Percentiles rank a stretch among this genome's conserved stretches.
phyloP scores from a whole-genome alignment of 2,113 vertebrate species.

The Sinosuthora webbiana region DNA sequence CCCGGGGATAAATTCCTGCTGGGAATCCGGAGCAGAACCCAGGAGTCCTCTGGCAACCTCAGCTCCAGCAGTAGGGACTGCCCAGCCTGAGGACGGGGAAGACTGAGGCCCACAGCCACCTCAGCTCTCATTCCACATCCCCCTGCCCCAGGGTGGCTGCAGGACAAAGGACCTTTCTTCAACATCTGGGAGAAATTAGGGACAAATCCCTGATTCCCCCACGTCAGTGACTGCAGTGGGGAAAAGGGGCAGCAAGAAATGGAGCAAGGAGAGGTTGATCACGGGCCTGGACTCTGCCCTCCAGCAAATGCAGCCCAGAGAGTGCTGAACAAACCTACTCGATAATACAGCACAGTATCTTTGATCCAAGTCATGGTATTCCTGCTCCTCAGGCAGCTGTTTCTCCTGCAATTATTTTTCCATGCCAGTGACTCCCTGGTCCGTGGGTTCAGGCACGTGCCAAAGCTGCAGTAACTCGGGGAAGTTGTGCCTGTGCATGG shows the following conservation, averaged over 20 bases:
- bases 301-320: background rate
- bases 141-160: background rate
- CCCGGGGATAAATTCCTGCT: background rate
- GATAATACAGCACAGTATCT: no score
- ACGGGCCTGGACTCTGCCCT: background rate
- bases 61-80: background rate
- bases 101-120: background rate
- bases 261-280: background rate
- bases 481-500: background rate
- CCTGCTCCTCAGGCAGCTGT: background rate
- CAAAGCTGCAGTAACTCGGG: background rate
- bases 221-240: background rate
- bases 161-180: slow-evolving; percentile 14
- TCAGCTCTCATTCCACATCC: background rate
- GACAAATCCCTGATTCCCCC: background rate
- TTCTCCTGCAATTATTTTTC: slow-evolving; percentile 10
- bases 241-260: background rate
- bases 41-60: background rate
- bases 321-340: background rate
- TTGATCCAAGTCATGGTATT: background rate
- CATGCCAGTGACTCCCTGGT: background rate
- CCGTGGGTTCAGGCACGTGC: background rate
- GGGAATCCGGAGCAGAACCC: background rate
- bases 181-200: slow-evolving; percentile 17
- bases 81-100: background rate